These are phyloP conservation scores for Colletes collaris DNA, from an alignment of 2,888 invertebrate species.

Conservation along the genomic window DNA sequence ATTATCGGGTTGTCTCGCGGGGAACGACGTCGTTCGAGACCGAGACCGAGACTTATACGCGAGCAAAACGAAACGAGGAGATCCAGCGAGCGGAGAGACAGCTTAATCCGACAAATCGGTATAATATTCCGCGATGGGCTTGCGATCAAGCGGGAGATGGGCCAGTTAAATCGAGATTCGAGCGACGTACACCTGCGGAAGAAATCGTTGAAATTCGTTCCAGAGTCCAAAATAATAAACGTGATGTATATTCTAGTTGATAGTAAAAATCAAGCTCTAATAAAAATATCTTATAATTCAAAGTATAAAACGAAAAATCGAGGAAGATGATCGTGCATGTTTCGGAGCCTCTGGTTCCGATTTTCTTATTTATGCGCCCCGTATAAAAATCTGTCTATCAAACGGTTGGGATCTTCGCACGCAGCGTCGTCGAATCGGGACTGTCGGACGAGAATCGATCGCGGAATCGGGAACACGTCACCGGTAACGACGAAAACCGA, in stretches of 20 bases:
- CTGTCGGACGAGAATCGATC: conserved; percentile 12
- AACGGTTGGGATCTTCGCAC: no score
- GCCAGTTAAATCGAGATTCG: neutral
- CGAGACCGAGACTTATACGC: neutral
- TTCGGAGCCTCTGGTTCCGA: no score
- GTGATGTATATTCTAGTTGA: no score
- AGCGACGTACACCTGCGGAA: neutral
- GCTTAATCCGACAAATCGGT: conserved; percentile 18
- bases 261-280: no score
- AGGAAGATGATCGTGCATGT: no score
- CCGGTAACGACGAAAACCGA: conserved; percentile 20
- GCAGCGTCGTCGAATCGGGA: no score
- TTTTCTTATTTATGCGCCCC: no score
- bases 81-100: neutral
- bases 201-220: conserved; percentile 8
- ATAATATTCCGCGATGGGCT: neutral
- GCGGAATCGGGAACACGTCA: conserved; percentile 38
- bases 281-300: no score
- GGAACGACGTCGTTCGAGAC: neutral
- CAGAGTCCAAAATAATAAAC: no score
- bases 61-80: neutral
- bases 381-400: no score
- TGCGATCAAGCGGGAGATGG: neutral
- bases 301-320: no score
- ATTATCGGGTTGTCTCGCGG: conserved; percentile 28